Evolutionary conservation across 2,888 invertebrate species (phyloP).

Genomic region (Stenolophus ochropezus): DNA sequence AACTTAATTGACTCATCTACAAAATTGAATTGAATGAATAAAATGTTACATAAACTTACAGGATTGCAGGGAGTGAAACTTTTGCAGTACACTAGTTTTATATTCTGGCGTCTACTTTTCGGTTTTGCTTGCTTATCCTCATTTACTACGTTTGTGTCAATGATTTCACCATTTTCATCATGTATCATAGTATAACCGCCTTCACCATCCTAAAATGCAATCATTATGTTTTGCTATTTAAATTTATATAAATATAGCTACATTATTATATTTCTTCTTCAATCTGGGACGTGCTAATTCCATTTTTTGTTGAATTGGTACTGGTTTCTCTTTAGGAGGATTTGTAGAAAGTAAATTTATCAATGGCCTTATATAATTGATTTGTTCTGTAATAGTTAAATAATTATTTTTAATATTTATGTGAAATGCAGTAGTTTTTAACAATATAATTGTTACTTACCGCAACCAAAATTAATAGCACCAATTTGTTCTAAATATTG

Average conservation of each 20-base stretch:
- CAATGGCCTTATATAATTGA: constrained; percentile 69
- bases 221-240: neutral
- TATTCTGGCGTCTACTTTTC: constrained; percentile 72
- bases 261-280: constrained; percentile 76
- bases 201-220: constrained; percentile 74
- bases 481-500: constrained; percentile 78
- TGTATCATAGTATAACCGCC: constrained; percentile 81
- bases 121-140: constrained; percentile 71
- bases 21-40: neutral
- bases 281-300: constrained; percentile 71
- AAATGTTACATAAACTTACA: constrained; percentile 71
- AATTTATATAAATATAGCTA: constrained; percentile 66
- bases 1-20: no score
- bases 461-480: constrained; percentile 79
- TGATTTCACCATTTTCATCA: constrained; percentile 77
- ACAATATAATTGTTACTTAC: constrained; percentile 69
- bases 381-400: constrained; percentile 67
- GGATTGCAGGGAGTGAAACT: constrained; percentile 76
- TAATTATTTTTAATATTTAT: constrained; percentile 34
- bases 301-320: constrained; percentile 51
- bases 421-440: no score
- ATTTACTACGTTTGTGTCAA: constrained; percentile 72
- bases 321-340: constrained; percentile 65
- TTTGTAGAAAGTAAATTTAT: constrained; percentile 66
- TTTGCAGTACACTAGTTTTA: constrained; percentile 78